Percentiles rank a stretch among this genome's conserved stretches.
Conservation (phyloP, 2,113 vertebrate genomes). For the Paratilapia polleni region DNA sequence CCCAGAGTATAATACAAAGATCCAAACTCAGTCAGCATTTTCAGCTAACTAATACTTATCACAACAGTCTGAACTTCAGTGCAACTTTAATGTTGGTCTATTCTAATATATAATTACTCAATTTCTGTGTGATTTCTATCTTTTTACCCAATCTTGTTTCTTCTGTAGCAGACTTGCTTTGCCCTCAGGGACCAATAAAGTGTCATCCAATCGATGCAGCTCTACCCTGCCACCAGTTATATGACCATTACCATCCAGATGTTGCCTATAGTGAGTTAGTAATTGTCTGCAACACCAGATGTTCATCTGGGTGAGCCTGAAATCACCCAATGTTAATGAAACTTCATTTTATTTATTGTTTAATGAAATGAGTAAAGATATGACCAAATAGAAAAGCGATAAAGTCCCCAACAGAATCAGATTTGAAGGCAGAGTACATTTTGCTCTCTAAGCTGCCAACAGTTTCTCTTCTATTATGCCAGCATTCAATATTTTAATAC, state of each 20-base stretch:
- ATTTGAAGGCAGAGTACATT: neutral
- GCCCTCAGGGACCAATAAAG: constrained; percentile 33
- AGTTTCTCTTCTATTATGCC: neutral
- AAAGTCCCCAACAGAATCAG: neutral
- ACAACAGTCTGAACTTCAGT: neutral
- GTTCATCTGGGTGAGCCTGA: neutral
- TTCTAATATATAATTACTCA: neutral
- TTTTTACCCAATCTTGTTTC: constrained; percentile 4
- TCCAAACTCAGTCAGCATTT: neutral
- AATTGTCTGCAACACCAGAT: constrained; percentile 17
- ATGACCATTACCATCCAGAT: constrained; percentile 42
- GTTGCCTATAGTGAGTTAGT: constrained; percentile 25
- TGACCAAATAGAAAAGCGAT: neutral
- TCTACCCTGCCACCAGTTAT: constrained; percentile 3
- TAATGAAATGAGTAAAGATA: neutral
- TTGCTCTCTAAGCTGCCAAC: neutral
- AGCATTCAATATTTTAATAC: neutral
- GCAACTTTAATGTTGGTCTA: neutral
- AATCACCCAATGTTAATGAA: neutral
- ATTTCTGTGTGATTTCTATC: neutral
- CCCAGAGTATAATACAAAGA: neutral
- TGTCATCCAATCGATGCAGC: constrained; percentile 27
- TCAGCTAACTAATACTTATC: neutral
- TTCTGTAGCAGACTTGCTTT: constrained; percentile 28
- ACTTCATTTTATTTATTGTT: neutral